Evolutionary conservation across 2,888 invertebrate genomes (phyloP).

Genomic region (Sycophila texana): DNA sequence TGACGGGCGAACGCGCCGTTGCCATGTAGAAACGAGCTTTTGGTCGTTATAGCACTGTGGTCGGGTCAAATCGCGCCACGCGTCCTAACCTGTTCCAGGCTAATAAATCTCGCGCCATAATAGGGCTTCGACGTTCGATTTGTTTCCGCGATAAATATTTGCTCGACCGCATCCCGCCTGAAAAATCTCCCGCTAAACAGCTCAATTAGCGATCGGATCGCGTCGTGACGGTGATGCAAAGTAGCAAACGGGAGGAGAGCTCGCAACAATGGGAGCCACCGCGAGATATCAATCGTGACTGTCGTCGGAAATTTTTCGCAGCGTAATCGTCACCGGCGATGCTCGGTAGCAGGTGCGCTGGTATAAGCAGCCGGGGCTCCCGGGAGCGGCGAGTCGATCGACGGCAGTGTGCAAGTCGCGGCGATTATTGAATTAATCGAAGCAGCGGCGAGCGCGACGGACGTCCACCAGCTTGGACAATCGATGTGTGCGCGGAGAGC

Average conservation of each 20-base stretch:
- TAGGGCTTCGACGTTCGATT: constrained; percentile 21
- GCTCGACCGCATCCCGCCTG: neutral
- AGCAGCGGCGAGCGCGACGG: constrained; percentile 32
- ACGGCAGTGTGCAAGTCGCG: constrained; percentile 22
- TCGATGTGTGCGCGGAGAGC: constrained; percentile 48
- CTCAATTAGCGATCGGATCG: constrained; percentile 22
- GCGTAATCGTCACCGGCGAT: neutral
- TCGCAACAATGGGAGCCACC: constrained; percentile 26
- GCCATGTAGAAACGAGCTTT: constrained; percentile 21
- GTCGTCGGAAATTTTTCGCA: no score
- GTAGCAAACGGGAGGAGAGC: constrained; percentile 3
- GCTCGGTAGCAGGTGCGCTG: neutral
- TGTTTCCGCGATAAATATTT: constrained; percentile 25
- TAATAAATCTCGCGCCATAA: constrained; percentile 15
- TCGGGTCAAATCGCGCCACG: constrained; percentile 19
- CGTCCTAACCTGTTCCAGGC: constrained; percentile 31
- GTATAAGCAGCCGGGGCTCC: neutral
- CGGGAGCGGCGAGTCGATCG: constrained; percentile 43
- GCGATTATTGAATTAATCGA: constrained; percentile 56
- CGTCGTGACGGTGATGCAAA: neutral
- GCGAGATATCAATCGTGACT: neutral
- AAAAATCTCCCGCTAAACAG: neutral
- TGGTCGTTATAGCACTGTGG: constrained; percentile 28
- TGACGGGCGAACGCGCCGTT: constrained; percentile 2
- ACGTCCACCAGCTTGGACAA: constrained; percentile 12